Evolutionary conservation across 2,888 invertebrate genomes (phyloP), one percentile per base, ranked within the genome.

Genomic region (Eupithecia pulchellata): DNA sequence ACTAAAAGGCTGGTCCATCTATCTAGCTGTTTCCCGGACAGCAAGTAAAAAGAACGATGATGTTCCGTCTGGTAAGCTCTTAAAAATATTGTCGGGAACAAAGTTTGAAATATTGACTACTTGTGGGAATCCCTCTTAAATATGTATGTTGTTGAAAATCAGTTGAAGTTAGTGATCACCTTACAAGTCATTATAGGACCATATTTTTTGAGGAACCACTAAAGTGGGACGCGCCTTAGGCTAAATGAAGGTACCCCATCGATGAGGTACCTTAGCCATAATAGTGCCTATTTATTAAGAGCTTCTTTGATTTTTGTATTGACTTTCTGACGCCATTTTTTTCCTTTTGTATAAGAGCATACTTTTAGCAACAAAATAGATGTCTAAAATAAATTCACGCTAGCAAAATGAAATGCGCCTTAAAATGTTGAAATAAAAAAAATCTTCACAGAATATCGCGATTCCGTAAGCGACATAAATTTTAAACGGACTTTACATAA

Each of bases 401-500:
- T 17, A 57, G 29, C 30, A 58, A 58, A 29, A 58, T 30, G 32
- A 58, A 1, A n/a, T 29, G 3, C 29, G 3, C 27, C 11, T 52
- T 29, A 27, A 11, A 29, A 9, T 52, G 3, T 52, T 9, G n/a
- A 9, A 11, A 58, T 32, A 60, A 60, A 57, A 57, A 55, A 58
- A n/a, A 20, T 20, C 58, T 61, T 61, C 20, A 6, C 25, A 13
- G 34, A 61, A 14, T 9, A 25, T 34, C 14, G 25, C 34, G 34
- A 34, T n/a, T 60, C 58, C n/a, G n/a, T 57, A 32, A 61, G 52
- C 64, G 14, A 36, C 30, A n/a, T 17, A 75, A 77, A 70, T 70
- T 68, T 68, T 67, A 77, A 47, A 75, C 69, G 69, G 69, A 71
- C 67, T 71, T 73, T 71, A 68, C 73, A 68, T 68, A 69, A 79